These are phyloP conservation scores for Phalloptychus januarius DNA, from an alignment of 2,797 vertebrate species.

Conservation along the genomic window DNA sequence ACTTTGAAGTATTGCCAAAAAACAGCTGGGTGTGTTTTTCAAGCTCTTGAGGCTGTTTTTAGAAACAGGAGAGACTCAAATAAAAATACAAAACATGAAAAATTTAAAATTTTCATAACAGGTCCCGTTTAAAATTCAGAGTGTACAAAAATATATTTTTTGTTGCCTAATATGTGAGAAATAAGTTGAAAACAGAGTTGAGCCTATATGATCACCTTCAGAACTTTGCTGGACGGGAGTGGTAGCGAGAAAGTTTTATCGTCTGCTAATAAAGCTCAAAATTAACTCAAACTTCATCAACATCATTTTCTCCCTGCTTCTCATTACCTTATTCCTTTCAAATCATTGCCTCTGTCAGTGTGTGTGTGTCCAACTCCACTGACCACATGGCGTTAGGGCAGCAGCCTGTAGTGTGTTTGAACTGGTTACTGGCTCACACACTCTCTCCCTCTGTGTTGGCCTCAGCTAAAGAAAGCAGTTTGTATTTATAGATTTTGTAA, in stretches of 20 bases:
- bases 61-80: too few relatives aligned
- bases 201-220: background rate
- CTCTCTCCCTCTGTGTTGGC: slow-evolving; percentile 57
- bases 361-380: slow-evolving; percentile 1
- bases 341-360: background rate
- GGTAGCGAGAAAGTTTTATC: background rate
- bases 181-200: background rate
- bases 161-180: background rate
- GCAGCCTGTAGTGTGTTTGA: slow-evolving; percentile 8
- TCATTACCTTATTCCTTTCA: slow-evolving; percentile 4
- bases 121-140: background rate
- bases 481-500: slow-evolving; percentile 74
- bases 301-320: background rate
- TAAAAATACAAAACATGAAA: too few relatives aligned
- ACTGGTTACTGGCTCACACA: slow-evolving; percentile 20
- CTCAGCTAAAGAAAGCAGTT: slow-evolving; percentile 64
- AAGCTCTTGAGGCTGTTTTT: too few relatives aligned
- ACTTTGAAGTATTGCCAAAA: too few relatives aligned
- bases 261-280: background rate
- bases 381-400: slow-evolving; percentile 6
- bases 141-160: background rate
- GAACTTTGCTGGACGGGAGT: background rate
- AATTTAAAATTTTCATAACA: too few relatives aligned
- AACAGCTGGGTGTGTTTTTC: too few relatives aligned
- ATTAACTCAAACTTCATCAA: background rate